Evolutionary conservation across 1,140 invertebrate species (phyloP), one percentile per base, ranked within the genome.

Genomic region (Chrysomallon squamiferum): DNA sequence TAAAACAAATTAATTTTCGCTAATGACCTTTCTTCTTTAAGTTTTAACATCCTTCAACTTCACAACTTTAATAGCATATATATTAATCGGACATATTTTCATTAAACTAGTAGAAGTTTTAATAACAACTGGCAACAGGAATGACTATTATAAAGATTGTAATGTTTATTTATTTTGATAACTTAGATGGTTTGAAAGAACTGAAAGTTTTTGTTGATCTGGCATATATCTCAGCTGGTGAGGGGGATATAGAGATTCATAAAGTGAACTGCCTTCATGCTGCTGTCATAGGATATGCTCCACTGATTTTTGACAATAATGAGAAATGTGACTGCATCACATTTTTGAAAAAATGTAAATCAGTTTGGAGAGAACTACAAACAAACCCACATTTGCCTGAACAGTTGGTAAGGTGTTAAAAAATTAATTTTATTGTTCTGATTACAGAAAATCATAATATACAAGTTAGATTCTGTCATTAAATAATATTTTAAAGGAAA

Each of bases 141-240:
- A 9, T 43, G 41, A 11, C 9, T 43, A 43, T n/a, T 11, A 11
- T 11, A 43, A 43, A 43, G 41, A 11, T 43, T 43, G 41, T 43
- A 43, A 43, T 11, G 9, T 43, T 43, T 43, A n/a, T 43, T 43
- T 11, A 43, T 43, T n/a, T 43, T 9, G 41, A 43, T 43, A n/a
- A 43, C n/a, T 43, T 43, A 70, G 73, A 58, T 59, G 77, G 73
- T 30, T 35, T 73, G 41, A 78, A 79, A 61, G 77, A 84, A 62
- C 50, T 84, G 27, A 83, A 83, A 50, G 80, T 84, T 20, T 77
- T 84, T 66, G 80, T 83, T 33, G 81, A 83, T 54, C 66, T 84
- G 33, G 81, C 81, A 4, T 77, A 68, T 65, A 83, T 80, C 30
- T 75, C 74, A 1, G 81, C 79, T 65, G 80, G 81, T 11, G 79